Evolutionary conservation across 2,113 vertebrate species (phyloP).

Genomic region (Hypanus sabinus): DNA sequence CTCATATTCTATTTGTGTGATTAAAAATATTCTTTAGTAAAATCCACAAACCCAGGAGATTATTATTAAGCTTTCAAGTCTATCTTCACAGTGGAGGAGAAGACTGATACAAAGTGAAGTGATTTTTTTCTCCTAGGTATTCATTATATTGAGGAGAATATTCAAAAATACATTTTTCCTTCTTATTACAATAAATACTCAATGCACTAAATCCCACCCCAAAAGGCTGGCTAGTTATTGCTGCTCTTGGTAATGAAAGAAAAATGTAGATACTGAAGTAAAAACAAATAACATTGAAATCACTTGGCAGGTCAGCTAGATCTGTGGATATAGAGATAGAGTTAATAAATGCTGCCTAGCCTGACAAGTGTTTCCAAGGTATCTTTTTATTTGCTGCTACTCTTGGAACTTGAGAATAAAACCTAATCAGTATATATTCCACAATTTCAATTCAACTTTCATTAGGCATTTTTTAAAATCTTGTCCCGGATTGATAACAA

Average conservation of each 20-base stretch:
- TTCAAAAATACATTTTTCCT: neutral
- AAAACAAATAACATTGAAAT: too few relatives aligned
- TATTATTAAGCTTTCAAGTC: neutral
- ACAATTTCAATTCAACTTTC: conserved; percentile 8
- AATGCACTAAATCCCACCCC: neutral
- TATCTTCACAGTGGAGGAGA: neutral
- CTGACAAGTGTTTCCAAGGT: too few relatives aligned
- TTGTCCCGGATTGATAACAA: neutral
- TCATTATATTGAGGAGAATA: neutral
- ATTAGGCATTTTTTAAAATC: neutral
- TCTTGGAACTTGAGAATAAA: neutral
- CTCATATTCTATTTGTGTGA: neutral
- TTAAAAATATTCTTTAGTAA: neutral
- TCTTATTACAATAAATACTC: neutral
- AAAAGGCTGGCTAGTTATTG: neutral
- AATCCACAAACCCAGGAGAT: neutral
- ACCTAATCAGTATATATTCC: neutral
- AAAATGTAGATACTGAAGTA: too few relatives aligned
- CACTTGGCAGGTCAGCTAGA: too few relatives aligned
- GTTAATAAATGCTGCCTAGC: too few relatives aligned
- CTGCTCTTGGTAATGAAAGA: neutral
- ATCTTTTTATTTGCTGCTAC: too few relatives aligned
- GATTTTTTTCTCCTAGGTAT: neutral
- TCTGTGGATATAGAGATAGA: too few relatives aligned
- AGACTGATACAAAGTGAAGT: neutral